Base-by-base conservation (phyloP, 2,113 vertebrate species). In the Neotoma lepida region DNA sequence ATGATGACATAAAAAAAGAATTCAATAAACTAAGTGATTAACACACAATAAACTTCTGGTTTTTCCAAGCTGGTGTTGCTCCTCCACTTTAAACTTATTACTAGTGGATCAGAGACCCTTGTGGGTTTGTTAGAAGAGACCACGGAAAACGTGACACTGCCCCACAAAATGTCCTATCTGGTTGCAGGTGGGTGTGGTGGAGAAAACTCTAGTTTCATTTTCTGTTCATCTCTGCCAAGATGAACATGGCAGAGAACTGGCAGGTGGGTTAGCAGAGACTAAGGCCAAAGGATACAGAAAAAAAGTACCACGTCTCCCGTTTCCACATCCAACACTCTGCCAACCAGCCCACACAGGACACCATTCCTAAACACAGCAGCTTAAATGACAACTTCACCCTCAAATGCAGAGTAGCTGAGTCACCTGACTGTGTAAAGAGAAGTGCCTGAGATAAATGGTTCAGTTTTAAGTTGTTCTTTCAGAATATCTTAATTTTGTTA, bases 1-100 rank as follows among this genome's bases (percentile, higher is more conserved):
- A 26, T 5, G 33, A 61, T 73, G 64, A 94, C 35, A 6, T 66
- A 77, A 87, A 93, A 39, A 84, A 46, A 85, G 2, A 73, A 15
- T 89, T 86, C 22, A 89, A 70, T 81, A 89, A 95, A 77, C 18
- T 95, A 94, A 95, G 89, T 88, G 84, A 81, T 8, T 85, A 84
- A 95, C 3, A 90, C 10, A 92, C 54, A 30, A 86, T 82, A 88
- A 94, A 86, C 46, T 86, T 58, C 30, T 73, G 24, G 44, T 58
- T 88, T 88, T 90, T 78, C 41, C 80, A 35, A 94, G 61, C 54
- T 41, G 1, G 26, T 39, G 28, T 24, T 92, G 46, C 18, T n/a
- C 51, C 61, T 82, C 30, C 86, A 14, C 26, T 77, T 35, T 66
- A 90, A 92, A 63, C 44, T 68, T 46, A 68, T 14, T 6, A 0